These are phyloP conservation scores for Deroptyus accipitrinus DNA, from an alignment of 2,113 vertebrate genomes.

Conservation along the genomic window DNA sequence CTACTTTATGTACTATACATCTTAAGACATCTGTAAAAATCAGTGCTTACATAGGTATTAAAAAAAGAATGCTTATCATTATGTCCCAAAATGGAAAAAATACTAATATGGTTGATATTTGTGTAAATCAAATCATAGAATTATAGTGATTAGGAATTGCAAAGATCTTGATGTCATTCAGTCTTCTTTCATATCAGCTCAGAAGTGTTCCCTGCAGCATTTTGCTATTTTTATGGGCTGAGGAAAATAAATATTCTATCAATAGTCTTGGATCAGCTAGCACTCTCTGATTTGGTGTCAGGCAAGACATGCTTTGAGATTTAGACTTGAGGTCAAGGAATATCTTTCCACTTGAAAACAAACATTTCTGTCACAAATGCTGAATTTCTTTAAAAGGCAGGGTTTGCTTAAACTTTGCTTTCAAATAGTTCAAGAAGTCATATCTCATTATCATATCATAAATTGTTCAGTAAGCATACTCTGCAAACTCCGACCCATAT, in stretches of 20 bases:
- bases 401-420: background rate
- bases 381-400: background rate
- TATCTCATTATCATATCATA: background rate
- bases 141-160: conserved; percentile 29
- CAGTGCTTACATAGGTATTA: background rate
- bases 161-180: background rate
- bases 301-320: background rate
- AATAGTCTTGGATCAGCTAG: background rate
- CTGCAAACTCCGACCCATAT: background rate
- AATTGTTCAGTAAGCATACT: background rate
- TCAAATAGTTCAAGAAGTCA: background rate
- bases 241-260: background rate
- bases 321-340: background rate
- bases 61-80: background rate
- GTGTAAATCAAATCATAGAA: conserved; percentile 20
- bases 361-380: background rate
- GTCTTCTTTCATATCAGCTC: background rate
- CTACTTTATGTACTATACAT: conserved; percentile 5
- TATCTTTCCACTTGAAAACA: background rate
- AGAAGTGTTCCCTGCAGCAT: background rate
- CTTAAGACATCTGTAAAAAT: conserved; percentile 38
- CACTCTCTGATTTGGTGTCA: background rate
- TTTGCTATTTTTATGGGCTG: background rate
- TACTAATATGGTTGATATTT: background rate
- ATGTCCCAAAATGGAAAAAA: background rate